Conservation (phyloP, 2,113 vertebrate species). For the Hippocampus barbouri region DNA sequence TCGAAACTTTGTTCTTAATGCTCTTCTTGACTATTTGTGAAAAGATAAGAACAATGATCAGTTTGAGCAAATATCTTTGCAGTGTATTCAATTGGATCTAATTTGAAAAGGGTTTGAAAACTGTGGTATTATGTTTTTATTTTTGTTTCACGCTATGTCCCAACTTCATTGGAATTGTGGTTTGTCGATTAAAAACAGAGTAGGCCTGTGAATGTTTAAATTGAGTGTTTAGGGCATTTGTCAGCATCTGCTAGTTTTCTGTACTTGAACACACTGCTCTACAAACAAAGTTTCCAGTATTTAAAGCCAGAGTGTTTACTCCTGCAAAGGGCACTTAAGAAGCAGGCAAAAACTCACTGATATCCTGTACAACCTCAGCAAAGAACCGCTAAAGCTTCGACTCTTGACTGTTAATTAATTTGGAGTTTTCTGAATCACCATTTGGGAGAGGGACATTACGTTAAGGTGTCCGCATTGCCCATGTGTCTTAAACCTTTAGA, state of each 20-base stretch:
- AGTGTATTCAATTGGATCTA: too few relatives aligned
- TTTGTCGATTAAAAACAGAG: not conserved
- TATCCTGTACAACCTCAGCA: conserved; percentile 4
- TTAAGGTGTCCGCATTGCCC: conserved; percentile 17
- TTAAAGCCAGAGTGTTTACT: conserved; percentile 15
- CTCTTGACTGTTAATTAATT: not conserved
- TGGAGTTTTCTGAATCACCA: not conserved
- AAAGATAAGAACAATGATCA: too few relatives aligned
- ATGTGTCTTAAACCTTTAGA: conserved; percentile 47
- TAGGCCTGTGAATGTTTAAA: not conserved
- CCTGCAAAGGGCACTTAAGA: conserved; percentile 7
- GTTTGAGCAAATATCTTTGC: too few relatives aligned
- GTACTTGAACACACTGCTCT: not conserved
- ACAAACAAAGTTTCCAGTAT: conserved; percentile 24
- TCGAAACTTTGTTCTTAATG: too few relatives aligned
- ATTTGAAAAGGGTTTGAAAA: too few relatives aligned
- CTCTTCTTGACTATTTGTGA: too few relatives aligned
- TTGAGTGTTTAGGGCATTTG: not conserved
- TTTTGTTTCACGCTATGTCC: not conserved
- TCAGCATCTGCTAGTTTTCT: not conserved
- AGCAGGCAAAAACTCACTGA: not conserved
- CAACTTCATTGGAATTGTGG: too few relatives aligned
- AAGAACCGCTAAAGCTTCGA: not conserved
- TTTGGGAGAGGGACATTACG: conserved; percentile 3
- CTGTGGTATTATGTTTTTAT: too few relatives aligned